Percentiles rank a stretch among this genome's conserved stretches.
These are phyloP conservation scores for Mesoclemmys tuberculata DNA, from an alignment of 2,113 vertebrate genomes.

Conservation along the genomic window DNA sequence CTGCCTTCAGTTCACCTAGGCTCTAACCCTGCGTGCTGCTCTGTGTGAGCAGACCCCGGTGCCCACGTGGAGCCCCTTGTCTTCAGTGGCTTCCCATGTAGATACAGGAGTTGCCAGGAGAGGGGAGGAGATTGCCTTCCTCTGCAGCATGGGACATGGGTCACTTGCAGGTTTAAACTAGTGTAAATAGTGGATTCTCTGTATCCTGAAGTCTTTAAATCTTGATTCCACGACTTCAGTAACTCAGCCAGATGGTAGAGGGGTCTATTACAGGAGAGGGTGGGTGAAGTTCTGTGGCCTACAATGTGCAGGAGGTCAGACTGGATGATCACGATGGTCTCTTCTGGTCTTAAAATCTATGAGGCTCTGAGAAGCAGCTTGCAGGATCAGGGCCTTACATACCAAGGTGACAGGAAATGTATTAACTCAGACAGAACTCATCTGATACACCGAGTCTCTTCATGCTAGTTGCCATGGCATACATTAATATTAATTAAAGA, in stretches of 20 bases:
- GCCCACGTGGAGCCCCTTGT: accelerated
- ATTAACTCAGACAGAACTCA: neutral
- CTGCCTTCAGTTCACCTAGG: accelerated
- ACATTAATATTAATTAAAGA: neutral
- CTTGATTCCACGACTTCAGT: neutral
- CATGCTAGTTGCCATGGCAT: neutral
- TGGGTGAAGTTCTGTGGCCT: neutral
- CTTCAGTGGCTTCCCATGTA: neutral
- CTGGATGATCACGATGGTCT: neutral
- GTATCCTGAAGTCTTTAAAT: neutral
- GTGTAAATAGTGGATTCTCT: neutral
- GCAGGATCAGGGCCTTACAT: neutral
- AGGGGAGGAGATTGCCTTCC: neutral
- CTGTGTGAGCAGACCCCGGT: accelerated
- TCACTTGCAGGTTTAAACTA: neutral
- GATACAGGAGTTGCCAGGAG: neutral
- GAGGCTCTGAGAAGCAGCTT: neutral
- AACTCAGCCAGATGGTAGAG: neutral
- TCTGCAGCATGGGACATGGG: neutral
- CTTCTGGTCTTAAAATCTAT: neutral
- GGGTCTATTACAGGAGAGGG: neutral
- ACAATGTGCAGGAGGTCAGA: neutral
- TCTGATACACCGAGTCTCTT: neutral
- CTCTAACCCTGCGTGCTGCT: neutral
- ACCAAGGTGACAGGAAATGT: neutral